These are phyloP conservation scores for Drosophila ercepeae DNA, from an alignment of 1,140 invertebrate species.

Conservation along the genomic window DNA sequence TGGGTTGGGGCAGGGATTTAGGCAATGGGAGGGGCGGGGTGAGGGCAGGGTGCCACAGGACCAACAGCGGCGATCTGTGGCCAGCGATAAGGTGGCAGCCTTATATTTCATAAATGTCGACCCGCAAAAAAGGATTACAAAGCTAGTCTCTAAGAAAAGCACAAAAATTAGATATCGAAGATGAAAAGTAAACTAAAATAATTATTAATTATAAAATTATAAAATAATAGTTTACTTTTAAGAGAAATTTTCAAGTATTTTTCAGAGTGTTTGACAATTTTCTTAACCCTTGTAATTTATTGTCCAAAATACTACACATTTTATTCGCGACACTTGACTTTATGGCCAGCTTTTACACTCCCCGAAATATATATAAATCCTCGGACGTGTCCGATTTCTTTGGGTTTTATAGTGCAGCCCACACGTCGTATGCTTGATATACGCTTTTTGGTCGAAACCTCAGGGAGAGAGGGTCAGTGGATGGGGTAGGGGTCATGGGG, in stretches of 20 bases:
- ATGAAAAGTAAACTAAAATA: background rate
- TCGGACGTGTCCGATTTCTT: conserved; percentile 4
- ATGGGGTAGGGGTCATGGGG: background rate
- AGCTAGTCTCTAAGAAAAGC: background rate
- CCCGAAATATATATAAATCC: conserved; percentile 11
- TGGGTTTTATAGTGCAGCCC: conserved; percentile 20
- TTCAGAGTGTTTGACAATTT: background rate
- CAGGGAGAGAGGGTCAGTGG: too few relatives aligned
- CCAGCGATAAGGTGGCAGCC: conserved; percentile 56
- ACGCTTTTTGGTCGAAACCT: too few relatives aligned
- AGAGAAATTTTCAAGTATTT: background rate
- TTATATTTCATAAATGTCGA: conserved; percentile 76
- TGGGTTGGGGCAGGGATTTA: conserved; percentile 33
- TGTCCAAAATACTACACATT: conserved; percentile 66
- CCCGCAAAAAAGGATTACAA: conserved; percentile 70
- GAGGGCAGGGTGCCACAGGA: conserved; percentile 33
- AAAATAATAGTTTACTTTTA: background rate
- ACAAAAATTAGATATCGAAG: background rate
- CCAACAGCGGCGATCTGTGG: conserved; percentile 63
- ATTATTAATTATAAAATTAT: background rate
- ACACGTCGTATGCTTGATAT: conserved; percentile 70
- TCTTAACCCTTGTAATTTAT: conserved; percentile 50
- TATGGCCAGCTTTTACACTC: background rate
- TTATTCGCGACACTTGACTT: conserved; percentile 33
- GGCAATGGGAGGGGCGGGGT: conserved; percentile 4